Evolutionary conservation across 2,888 invertebrate species (phyloP).

Genomic region (Orthosia gracilis): DNA sequence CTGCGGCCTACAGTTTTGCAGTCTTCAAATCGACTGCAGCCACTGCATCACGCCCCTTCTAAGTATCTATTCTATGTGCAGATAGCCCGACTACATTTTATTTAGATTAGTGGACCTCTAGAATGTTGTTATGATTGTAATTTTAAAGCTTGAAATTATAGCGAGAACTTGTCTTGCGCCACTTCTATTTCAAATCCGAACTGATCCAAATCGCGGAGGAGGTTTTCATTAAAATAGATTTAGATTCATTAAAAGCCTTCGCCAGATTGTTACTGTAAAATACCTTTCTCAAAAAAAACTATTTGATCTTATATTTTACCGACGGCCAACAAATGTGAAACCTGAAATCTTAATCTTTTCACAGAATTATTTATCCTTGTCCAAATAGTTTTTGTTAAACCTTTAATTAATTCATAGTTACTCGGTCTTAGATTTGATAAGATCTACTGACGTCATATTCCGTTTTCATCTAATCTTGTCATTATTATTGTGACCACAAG

Average conservation of each 20-base stretch:
- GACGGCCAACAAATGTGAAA: background rate
- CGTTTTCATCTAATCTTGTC: slow-evolving; percentile 59
- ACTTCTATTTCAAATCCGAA: slow-evolving; percentile 6
- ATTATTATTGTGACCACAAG: slow-evolving; percentile 55
- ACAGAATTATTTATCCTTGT: slow-evolving; percentile 16
- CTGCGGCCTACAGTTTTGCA: slow-evolving; percentile 21
- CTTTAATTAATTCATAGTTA: slow-evolving; percentile 50
- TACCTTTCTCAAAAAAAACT: background rate
- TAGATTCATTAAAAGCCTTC: slow-evolving; percentile 19
- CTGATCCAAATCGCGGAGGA: slow-evolving; percentile 42
- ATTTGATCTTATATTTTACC: background rate
- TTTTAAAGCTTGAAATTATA: slow-evolving; percentile 36
- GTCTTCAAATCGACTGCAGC: slow-evolving; percentile 33
- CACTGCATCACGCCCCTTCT: slow-evolving; percentile 46
- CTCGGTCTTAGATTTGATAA: slow-evolving; percentile 47
- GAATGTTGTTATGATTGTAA: slow-evolving; percentile 47
- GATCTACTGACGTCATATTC: slow-evolving; percentile 61
- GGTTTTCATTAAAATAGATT: slow-evolving; percentile 36
- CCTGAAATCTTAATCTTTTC: slow-evolving; percentile 30
- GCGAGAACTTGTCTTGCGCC: background rate
- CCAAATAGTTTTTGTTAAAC: slow-evolving; percentile 30
- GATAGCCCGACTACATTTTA: slow-evolving; percentile 55
- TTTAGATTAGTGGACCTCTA: slow-evolving; percentile 52
- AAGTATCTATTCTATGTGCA: slow-evolving; percentile 40
- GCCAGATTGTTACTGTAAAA: background rate